Percentiles rank a stretch among this genome's conserved stretches.
Evolutionary conservation across 2,888 invertebrate genomes (phyloP).

Genomic region (Lochmaea capreae): DNA sequence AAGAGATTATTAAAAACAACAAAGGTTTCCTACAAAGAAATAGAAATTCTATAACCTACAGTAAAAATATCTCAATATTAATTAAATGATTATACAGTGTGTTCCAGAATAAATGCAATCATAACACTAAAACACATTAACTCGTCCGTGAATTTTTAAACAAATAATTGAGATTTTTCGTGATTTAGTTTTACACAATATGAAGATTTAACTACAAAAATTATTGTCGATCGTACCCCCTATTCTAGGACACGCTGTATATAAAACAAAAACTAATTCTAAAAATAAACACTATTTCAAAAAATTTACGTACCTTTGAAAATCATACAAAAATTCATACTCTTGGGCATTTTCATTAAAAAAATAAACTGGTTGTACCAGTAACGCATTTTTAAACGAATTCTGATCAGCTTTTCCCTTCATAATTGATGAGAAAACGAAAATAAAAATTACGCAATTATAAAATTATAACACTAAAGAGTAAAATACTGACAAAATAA

Average conservation of each 20-base stretch:
- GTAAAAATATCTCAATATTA: not conserved
- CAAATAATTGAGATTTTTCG: too few species aligned
- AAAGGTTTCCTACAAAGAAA: not conserved
- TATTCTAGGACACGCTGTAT: not conserved
- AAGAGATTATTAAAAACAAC: slow-evolving; percentile 3
- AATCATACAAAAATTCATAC: not conserved
- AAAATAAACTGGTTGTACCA: not conserved
- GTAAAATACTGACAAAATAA: too few species aligned
- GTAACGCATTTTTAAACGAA: too few species aligned
- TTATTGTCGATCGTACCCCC: not conserved
- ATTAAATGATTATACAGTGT: not conserved
- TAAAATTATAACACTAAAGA: too few species aligned
- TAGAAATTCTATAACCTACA: slow-evolving; percentile 2
- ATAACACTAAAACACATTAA: too few species aligned
- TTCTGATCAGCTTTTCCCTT: too few species aligned
- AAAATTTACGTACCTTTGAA: not conserved
- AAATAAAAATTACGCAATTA: too few species aligned
- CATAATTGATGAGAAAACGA: too few species aligned
- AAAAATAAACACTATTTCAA: not conserved
- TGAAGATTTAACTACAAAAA: not conserved
- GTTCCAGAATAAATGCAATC: not conserved
- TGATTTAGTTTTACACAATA: too few species aligned
- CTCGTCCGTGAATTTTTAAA: too few species aligned
- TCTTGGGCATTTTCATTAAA: not conserved
- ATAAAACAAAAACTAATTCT: not conserved